Percentiles rank a stretch among this genome's conserved stretches.
These are phyloP conservation scores for Pterostichus madidus DNA, from an alignment of 2,888 invertebrate species.

Conservation along the genomic window DNA sequence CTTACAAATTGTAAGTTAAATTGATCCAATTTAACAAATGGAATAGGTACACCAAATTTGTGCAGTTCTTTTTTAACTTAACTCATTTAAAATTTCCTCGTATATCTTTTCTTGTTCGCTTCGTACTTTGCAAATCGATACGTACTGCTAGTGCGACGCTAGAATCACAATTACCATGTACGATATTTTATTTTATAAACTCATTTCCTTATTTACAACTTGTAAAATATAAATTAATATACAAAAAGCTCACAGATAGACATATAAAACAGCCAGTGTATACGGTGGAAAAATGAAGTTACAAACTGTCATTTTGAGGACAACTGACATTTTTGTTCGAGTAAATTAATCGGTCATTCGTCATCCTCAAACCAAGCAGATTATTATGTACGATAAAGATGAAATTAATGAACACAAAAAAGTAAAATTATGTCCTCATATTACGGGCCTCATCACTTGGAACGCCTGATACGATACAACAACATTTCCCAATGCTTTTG, in stretches of 20 bases:
- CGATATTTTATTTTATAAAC: background rate
- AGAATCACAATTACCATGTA: conserved; percentile 33
- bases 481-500: background rate
- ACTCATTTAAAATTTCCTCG: conserved; percentile 50
- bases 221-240: background rate
- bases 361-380: conserved; percentile 35
- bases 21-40: conserved; percentile 51
- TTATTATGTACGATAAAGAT: conserved; percentile 40
- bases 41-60: conserved; percentile 48
- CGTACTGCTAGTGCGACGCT: background rate
- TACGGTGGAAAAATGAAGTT: no score
- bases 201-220: background rate
- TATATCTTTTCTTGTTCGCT: conserved; percentile 23
- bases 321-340: conserved; percentile 45
- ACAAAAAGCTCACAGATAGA: no score
- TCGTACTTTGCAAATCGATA: conserved; percentile 30
- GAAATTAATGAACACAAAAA: conserved; percentile 46
- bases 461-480: background rate
- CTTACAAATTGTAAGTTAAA: conserved; percentile 51
- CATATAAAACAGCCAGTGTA: no score
- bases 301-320: conserved; percentile 20
- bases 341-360: conserved; percentile 36
- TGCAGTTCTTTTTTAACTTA: conserved; percentile 37
- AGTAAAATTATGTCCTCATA: conserved; percentile 5
- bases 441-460: background rate